A percentile compares a stretch with the other conserved stretches of the same genome.
Conservation (phyloP, 2,113 vertebrate genomes). For the Australoheros scitulus region DNA sequence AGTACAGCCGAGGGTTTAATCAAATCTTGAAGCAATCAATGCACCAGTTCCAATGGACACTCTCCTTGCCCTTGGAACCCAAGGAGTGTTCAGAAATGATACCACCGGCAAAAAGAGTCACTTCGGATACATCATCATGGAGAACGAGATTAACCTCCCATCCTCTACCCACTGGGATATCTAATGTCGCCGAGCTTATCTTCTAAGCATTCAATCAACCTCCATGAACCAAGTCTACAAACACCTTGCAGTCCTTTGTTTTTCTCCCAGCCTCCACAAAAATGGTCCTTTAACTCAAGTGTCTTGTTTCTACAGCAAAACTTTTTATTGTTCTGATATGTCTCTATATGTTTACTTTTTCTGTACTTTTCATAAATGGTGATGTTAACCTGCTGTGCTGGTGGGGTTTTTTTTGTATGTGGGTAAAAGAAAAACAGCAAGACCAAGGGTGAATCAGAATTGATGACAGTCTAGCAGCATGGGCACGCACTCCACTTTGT, state of each 20-base stretch:
- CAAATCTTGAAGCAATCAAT: constrained; percentile 78
- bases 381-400: constrained; percentile 16
- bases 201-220: constrained; percentile 73
- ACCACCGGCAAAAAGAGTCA: constrained; percentile 67
- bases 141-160: constrained; percentile 79
- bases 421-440: not conserved
- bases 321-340: constrained; percentile 15
- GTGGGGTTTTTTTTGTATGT: not conserved
- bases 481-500: constrained; percentile 11
- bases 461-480: constrained; percentile 22
- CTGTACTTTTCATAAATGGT: not conserved
- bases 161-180: constrained; percentile 67
- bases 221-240: constrained; percentile 55
- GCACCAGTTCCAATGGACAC: constrained; percentile 58
- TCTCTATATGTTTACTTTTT: not conserved
- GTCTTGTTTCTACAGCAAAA: constrained; percentile 6
- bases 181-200: constrained; percentile 76
- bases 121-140: constrained; percentile 69
- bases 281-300: not conserved
- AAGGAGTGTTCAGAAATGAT: constrained; percentile 69
- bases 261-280: constrained; percentile 15
- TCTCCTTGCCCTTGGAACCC: constrained; percentile 70
- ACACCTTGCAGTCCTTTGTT: constrained; percentile 65
- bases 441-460: constrained; percentile 20
- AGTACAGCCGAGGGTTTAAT: constrained; percentile 74